phyloP scores from a whole-genome alignment of 2,113 vertebrate genomes.

The Macrotus californicus region DNA sequence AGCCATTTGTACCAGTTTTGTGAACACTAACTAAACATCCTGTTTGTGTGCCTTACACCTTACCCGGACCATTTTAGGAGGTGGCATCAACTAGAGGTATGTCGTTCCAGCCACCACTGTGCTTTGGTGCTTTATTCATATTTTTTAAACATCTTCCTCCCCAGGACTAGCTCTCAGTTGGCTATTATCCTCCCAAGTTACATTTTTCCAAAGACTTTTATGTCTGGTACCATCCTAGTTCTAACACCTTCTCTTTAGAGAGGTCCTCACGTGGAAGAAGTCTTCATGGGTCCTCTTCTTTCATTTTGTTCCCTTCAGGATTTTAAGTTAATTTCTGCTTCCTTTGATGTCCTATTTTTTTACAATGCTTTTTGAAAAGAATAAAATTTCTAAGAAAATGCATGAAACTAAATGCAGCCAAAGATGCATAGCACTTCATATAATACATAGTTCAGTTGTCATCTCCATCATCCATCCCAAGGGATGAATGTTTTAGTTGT shows the following conservation, averaged over 20 bases:
- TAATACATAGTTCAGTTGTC: not conserved
- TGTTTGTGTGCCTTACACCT: constrained; percentile 3
- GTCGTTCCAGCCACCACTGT: not conserved
- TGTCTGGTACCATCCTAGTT: not conserved
- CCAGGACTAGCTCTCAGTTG: not conserved
- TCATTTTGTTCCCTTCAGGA: not conserved
- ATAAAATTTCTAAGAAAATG: not conserved
- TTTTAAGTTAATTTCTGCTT: constrained; percentile 1
- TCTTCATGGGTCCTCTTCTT: not conserved
- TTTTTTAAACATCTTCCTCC: constrained; percentile 1
- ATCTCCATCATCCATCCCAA: not conserved
- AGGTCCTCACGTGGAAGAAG: not conserved
- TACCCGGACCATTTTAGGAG: not conserved
- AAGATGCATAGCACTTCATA: not conserved
- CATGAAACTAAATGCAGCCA: not conserved
- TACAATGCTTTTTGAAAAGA: constrained; percentile 26
- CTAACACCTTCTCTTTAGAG: constrained; percentile 6
- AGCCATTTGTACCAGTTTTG: constrained; percentile 21
- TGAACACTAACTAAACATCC: constrained; percentile 47
- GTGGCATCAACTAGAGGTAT: not conserved
- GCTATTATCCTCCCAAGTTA: not conserved
- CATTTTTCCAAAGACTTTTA: not conserved
- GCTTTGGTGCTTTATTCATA: not conserved
- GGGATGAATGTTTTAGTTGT: not conserved
- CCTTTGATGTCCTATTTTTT: constrained; percentile 1